Evolutionary conservation across 2,797 vertebrate species (phyloP).

Genomic region (Tinamus major): DNA sequence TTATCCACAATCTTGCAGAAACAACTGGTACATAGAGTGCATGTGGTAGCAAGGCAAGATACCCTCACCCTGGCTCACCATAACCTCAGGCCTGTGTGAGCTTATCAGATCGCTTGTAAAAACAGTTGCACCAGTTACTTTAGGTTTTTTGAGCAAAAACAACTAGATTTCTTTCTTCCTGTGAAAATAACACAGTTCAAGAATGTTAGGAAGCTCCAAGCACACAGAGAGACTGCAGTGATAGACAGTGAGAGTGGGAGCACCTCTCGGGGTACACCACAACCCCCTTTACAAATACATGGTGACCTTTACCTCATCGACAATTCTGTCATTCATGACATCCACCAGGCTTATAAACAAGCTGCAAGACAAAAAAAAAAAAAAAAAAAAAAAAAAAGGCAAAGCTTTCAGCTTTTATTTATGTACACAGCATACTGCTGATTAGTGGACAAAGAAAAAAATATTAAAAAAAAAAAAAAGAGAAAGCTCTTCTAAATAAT

Average conservation of each 20-base stretch:
- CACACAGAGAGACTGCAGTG: not conserved
- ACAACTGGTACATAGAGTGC: not conserved
- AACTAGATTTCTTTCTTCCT: not conserved
- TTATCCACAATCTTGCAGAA: not conserved
- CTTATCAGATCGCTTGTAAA: not conserved
- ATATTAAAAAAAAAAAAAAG: not conserved
- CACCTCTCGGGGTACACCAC: not conserved
- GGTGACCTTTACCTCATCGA: constrained; percentile 86
- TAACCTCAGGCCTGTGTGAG: not conserved
- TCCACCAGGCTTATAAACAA: constrained; percentile 88
- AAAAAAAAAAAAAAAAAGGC: not conserved
- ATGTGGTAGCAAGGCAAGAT: fast-evolving
- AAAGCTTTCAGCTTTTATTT: not conserved
- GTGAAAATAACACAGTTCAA: not conserved
- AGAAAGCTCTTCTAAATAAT: not conserved
- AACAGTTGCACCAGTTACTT: not conserved
- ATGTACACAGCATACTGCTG: not conserved
- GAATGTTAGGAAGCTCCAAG: not conserved
- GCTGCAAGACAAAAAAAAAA: constrained; percentile 72
- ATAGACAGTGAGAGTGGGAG: not conserved
- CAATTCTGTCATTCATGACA: constrained; percentile 86
- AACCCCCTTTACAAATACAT: not conserved
- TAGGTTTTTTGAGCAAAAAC: not conserved
- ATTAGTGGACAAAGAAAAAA: not conserved
- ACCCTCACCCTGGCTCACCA: not conserved